phyloP scores from a whole-genome alignment of 2,888 invertebrate species.

The Strigamia maritima region DNA sequence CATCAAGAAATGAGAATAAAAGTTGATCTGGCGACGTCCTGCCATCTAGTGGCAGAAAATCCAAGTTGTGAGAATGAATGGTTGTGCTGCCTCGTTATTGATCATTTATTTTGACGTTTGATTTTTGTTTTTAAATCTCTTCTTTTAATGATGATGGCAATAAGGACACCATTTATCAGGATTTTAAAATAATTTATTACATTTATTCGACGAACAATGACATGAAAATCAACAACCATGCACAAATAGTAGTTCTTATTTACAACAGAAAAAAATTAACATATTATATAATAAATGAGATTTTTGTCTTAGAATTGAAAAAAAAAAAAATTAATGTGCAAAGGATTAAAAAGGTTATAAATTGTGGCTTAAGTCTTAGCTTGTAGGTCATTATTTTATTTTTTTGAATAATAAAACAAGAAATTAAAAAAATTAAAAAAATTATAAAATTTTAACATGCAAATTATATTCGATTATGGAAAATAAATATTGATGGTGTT shows the following conservation, averaged over 20 bases:
- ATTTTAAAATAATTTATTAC: constrained; percentile 30
- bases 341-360: too few species aligned
- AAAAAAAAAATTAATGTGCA: too few species aligned
- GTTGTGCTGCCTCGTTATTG: not conserved
- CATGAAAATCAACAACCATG: constrained; percentile 10
- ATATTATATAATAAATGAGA: not conserved
- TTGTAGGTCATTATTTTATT: too few species aligned
- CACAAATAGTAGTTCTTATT: not conserved
- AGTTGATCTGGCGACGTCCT: too few species aligned
- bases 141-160: not conserved
- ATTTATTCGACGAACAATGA: not conserved
- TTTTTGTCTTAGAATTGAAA: too few species aligned
- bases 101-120: not conserved
- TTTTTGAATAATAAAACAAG: too few species aligned
- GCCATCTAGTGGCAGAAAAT: too few species aligned
- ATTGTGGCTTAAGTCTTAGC: too few species aligned
- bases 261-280: not conserved
- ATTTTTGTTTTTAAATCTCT: not conserved
- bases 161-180: not conserved
- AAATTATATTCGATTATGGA: not conserved
- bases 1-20: too few species aligned
- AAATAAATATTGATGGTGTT: not conserved
- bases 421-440: too few species aligned
- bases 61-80: too few species aligned
- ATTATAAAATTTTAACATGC: too few species aligned